Evolutionary conservation across 2,888 invertebrate genomes (phyloP).

Genomic region (Anodontia alba): DNA sequence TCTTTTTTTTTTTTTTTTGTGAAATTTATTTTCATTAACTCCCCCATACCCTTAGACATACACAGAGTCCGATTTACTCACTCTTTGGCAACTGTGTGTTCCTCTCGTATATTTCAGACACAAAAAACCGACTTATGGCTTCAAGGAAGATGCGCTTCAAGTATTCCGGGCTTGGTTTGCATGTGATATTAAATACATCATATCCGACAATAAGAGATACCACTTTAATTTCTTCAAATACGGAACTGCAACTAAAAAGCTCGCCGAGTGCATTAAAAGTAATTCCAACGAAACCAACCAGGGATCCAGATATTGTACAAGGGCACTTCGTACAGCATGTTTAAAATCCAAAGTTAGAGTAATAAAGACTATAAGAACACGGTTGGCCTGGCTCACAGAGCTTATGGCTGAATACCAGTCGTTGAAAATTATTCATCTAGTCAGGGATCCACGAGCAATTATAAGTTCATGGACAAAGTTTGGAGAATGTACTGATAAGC

Average conservation of each 20-base stretch:
- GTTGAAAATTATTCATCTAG: slow-evolving; percentile 57
- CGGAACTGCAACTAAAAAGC: slow-evolving; percentile 26
- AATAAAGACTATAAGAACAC: slow-evolving; percentile 43
- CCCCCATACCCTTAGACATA: no score
- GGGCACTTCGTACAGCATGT: slow-evolving; percentile 15
- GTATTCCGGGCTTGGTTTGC: slow-evolving; percentile 38
- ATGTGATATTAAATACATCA: slow-evolving; percentile 37
- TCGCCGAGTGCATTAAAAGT: slow-evolving; percentile 24
- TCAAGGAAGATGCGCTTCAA: not conserved
- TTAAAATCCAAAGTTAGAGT: slow-evolving; percentile 29
- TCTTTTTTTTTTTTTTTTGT: no score
- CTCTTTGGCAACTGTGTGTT: no score
- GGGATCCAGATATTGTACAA: slow-evolving; percentile 16
- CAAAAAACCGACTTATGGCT: not conserved
- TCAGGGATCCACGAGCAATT: slow-evolving; percentile 63
- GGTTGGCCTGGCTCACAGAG: slow-evolving; percentile 25
- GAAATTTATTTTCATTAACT: no score
- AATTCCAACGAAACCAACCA: not conserved
- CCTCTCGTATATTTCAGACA: slow-evolving; percentile 3
- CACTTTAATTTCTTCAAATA: slow-evolving; percentile 30
- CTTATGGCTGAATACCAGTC: slow-evolving; percentile 39
- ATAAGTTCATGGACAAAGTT: slow-evolving; percentile 42
- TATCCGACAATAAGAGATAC: slow-evolving; percentile 3
- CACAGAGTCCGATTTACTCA: no score
- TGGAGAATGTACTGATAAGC: not conserved